These are phyloP conservation scores for Leptarthrus brevirostris DNA, from an alignment of 2,888 invertebrate species.

Conservation along the genomic window DNA sequence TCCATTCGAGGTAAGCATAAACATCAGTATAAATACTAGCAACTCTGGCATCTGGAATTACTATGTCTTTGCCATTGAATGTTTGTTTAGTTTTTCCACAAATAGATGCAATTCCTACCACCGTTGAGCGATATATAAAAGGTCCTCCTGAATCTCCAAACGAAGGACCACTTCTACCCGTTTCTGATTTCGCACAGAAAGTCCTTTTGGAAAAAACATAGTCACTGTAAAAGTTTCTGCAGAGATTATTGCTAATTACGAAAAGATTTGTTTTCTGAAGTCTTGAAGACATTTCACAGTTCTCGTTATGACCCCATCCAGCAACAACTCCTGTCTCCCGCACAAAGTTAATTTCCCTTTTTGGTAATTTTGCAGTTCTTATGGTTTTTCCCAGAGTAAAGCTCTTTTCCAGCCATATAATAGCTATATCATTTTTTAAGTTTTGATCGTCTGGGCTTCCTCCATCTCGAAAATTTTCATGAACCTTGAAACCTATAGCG, in stretches of 20 bases:
- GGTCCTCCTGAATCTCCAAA: slow-evolving; percentile 4
- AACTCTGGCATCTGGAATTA: no score
- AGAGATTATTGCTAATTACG: neutral
- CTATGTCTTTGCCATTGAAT: no score
- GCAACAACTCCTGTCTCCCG: neutral
- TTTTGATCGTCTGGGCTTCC: neutral
- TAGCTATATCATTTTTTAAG: neutral
- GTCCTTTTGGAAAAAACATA: neutral
- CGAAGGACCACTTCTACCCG: neutral
- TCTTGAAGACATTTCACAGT: neutral
- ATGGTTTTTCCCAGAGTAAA: neutral
- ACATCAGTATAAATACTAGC: no score
- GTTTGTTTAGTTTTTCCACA: no score
- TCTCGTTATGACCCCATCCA: slow-evolving; percentile 2
- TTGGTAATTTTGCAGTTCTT: neutral
- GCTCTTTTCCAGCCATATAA: neutral
- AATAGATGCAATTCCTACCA: neutral
- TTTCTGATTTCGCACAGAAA: neutral
- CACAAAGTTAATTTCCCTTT: no score
- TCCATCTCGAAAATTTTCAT: slow-evolving; percentile 11
- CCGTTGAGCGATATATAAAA: neutral
- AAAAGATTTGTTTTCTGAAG: neutral
- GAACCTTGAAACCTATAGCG: neutral
- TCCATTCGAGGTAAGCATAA: no score
- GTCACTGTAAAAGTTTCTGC: neutral